A percentile compares a stretch with the other conserved stretches of the same genome.
Conservation (phyloP, 2,797 vertebrate species). For the Clamator glandarius region DNA sequence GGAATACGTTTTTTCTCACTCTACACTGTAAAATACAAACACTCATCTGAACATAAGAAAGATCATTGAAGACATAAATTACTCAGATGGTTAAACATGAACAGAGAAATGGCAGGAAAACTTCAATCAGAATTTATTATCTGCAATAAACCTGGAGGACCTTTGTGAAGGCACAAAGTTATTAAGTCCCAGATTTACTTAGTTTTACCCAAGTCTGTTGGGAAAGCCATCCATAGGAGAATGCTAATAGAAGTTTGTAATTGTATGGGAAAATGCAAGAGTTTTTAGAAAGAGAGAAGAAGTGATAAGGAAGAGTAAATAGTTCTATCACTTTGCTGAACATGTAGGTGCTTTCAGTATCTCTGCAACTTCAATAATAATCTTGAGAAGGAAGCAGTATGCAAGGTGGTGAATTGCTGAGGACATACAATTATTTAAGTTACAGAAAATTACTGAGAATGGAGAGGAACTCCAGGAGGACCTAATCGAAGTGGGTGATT, state of each 20-base stretch:
- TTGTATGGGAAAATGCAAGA: not conserved
- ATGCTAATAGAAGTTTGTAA: not conserved
- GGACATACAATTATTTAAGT: constrained; percentile 66
- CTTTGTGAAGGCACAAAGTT: not conserved
- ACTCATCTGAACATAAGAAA: not conserved
- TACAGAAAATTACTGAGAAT: constrained; percentile 56
- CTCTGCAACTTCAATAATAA: constrained; percentile 42
- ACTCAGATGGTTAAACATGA: not conserved
- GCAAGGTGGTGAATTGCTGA: constrained; percentile 59
- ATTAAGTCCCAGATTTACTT: not conserved
- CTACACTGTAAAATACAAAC: not conserved
- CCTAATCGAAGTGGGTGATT: constrained; percentile 71
- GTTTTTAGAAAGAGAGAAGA: constrained; percentile 48
- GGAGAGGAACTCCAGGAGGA: constrained; percentile 73
- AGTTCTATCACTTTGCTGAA: constrained; percentile 9
- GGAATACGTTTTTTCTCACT: not conserved
- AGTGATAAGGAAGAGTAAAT: not conserved
- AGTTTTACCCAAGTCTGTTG: not conserved
- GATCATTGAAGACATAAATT: not conserved
- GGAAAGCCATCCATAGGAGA: not conserved
- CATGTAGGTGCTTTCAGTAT: constrained; percentile 25
- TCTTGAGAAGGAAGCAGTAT: constrained; percentile 16
- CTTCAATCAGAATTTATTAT: not conserved
- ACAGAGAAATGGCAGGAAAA: not conserved
- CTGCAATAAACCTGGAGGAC: not conserved